Conservation (phyloP, 2,888 invertebrate species). For the Apocheima hispidaria region DNA sequence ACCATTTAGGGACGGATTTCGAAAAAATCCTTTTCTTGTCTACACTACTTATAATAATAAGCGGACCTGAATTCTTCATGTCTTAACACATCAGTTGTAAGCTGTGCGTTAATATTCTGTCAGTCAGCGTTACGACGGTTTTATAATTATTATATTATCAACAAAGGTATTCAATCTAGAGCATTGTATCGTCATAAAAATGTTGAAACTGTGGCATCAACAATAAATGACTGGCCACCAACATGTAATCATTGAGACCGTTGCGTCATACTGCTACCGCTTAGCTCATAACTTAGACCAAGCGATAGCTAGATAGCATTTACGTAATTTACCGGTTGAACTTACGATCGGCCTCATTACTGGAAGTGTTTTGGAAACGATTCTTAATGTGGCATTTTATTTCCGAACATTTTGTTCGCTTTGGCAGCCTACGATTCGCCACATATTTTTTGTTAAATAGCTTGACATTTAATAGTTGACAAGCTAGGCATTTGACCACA, state of each 20-base stretch:
- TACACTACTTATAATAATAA: too few relatives aligned
- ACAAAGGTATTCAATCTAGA: too few relatives aligned
- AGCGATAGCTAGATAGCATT: constrained; percentile 61
- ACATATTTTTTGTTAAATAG: background rate
- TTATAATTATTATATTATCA: too few relatives aligned
- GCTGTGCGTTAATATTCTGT: too few relatives aligned
- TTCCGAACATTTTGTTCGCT: constrained; percentile 50
- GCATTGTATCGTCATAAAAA: background rate
- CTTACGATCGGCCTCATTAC: constrained; percentile 75
- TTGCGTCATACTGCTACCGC: constrained; percentile 31
- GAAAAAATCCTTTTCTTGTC: too few relatives aligned
- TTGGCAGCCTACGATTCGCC: constrained; percentile 29
- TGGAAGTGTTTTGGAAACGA: constrained; percentile 73
- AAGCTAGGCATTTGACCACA: background rate
- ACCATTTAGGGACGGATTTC: too few relatives aligned
- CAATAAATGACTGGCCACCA: too few relatives aligned
- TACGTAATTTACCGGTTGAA: constrained; percentile 72
- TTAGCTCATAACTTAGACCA: constrained; percentile 39
- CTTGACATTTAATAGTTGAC: background rate
- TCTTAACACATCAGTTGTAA: too few relatives aligned
- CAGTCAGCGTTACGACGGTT: too few relatives aligned
- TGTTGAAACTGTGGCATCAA: background rate
- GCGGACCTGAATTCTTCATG: too few relatives aligned
- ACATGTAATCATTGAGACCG: background rate
- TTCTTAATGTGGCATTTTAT: constrained; percentile 67